A percentile compares a stretch with the other conserved stretches of the same genome.
Evolutionary conservation across 2,797 vertebrate species (phyloP).

Genomic region (Coluber constrictor): DNA sequence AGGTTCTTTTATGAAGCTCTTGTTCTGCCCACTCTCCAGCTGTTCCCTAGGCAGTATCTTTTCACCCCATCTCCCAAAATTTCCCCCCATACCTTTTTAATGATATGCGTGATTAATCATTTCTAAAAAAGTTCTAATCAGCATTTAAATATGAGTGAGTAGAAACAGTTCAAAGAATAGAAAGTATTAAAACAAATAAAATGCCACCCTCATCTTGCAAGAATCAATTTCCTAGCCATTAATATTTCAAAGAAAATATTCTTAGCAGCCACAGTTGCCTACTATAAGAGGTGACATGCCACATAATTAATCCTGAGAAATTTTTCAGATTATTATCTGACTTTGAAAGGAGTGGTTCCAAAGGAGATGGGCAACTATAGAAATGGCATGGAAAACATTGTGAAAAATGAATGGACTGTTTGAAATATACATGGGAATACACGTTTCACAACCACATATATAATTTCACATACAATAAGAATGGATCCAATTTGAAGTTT

Average conservation of each 20-base stretch:
- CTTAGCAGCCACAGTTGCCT: not conserved
- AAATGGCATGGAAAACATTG: not conserved
- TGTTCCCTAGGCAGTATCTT: not conserved
- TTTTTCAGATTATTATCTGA: not conserved
- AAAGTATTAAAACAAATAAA: not conserved
- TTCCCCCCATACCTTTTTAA: not conserved
- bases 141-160: not conserved
- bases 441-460: not conserved
- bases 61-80: not conserved
- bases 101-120: not conserved
- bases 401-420: not conserved
- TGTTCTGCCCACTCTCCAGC: not conserved
- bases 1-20: not conserved
- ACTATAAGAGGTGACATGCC: not conserved
- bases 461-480: not conserved
- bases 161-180: not conserved
- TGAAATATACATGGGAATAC: not conserved
- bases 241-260: not conserved
- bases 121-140: not conserved
- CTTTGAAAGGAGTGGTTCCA: not conserved
- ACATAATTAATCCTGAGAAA: not conserved
- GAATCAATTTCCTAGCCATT: not conserved
- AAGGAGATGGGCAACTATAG: not conserved
- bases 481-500: not conserved
- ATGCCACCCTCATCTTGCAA: not conserved